Evolutionary conservation across 2,797 vertebrate species (phyloP).

Genomic region (Thalassophryne amazonica): DNA sequence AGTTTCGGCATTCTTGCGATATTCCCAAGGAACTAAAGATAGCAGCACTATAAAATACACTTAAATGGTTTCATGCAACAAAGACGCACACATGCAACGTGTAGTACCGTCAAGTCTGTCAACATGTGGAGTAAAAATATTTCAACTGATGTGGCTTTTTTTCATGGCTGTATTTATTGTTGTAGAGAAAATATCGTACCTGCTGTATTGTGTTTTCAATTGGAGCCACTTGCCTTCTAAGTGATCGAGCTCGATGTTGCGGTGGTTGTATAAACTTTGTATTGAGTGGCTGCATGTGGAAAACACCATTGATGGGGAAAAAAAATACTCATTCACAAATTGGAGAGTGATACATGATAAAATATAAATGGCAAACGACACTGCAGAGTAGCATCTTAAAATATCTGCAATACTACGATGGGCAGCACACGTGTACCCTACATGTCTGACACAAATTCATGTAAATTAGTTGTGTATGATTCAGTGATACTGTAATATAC

Average conservation of each 20-base stretch:
- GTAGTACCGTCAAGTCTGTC: slow-evolving; percentile 18
- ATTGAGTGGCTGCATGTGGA: slow-evolving; percentile 5
- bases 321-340: slow-evolving; percentile 17
- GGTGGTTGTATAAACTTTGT: slow-evolving; percentile 29
- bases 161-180: too few species aligned
- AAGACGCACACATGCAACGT: slow-evolving; percentile 10
- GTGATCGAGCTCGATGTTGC: slow-evolving; percentile 22
- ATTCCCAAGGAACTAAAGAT: slow-evolving; percentile 72
- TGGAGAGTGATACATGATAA: too few species aligned
- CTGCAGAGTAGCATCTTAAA: too few species aligned
- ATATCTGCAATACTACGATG: too few species aligned
- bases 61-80: slow-evolving; percentile 31
- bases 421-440: too few species aligned
- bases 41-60: slow-evolving; percentile 53
- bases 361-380: too few species aligned
- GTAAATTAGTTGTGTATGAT: too few species aligned
- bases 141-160: too few species aligned
- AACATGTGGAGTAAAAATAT: too few species aligned
- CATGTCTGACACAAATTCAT: too few species aligned
- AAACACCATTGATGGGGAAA: neutral
- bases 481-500: too few species aligned
- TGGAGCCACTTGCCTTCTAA: slow-evolving; percentile 31
- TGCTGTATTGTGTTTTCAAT: slow-evolving; percentile 44
- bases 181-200: slow-evolving; percentile 36
- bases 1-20: slow-evolving; percentile 58